Base-by-base conservation (phyloP, 2,797 vertebrate genomes). In the Tympanoctomys barrerae region DNA sequence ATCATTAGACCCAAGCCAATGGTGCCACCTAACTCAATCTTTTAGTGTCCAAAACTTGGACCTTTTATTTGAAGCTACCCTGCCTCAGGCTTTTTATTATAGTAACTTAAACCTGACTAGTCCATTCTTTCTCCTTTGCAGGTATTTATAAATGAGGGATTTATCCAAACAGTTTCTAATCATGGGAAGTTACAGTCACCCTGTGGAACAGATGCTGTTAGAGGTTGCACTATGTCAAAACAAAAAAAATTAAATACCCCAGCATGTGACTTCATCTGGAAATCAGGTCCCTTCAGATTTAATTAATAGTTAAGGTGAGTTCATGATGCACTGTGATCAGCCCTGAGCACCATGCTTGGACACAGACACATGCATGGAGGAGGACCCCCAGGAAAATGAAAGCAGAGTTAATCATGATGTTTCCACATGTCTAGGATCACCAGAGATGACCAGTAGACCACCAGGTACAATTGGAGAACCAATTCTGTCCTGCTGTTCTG, bases 381-480 rank as follows among this genome's bases (percentile, higher is more conserved):
- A 46, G 14, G n/a, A 46, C 2, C 49, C 52, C 16, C 4, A 7
- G 3, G 59, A 75, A 66, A 12, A 16, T 4, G 11, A 54, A 42
- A 19, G 10, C 46, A 12, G 39, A 71, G 52, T 16, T 4, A 18
- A 75, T 8, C 0, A 1, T 22, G 42, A 61, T 68, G 54, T 33
- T 79, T 94, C 59, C 36, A 21, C 0, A 42, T 5, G 33, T 7
- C 1, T 31, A 22, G 16, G 39, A 6, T 11, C 6, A 19, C 4
- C 31, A 21, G 46, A 86, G 84, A 18, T 7, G 9, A 26, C 36
- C 75, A 71, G 61, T 19, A 54, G 68, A 39, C 5, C 9, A 0
- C 62, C 10, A 2, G 9, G 54, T 21, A 0, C 19, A 26, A 46
- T 0, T 31, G 5, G 0, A 46, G 6, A 42, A 16, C 21, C n/a